Percentiles rank a stretch among this genome's conserved stretches.
These are phyloP conservation scores for Cenopis cana DNA, from an alignment of 2,888 invertebrate genomes.

Conservation along the genomic window DNA sequence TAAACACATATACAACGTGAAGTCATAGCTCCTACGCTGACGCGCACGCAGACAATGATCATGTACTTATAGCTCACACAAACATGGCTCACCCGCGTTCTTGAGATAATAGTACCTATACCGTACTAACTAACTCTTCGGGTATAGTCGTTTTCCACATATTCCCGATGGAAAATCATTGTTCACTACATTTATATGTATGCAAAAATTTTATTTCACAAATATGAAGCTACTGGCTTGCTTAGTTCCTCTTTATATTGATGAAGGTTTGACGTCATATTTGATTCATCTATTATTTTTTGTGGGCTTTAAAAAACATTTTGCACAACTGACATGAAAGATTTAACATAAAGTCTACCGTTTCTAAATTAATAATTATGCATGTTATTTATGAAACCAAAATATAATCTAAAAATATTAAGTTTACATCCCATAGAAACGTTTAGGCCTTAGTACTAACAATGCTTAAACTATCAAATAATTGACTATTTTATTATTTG, in stretches of 20 bases:
- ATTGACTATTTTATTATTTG: constrained; percentile 66
- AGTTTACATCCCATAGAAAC: constrained; percentile 34
- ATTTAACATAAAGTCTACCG: not conserved
- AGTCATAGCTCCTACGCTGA: too few species aligned
- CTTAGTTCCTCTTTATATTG: not conserved
- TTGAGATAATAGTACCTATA: too few species aligned
- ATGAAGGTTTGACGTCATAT: not conserved
- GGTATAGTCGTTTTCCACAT: too few species aligned
- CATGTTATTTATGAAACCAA: not conserved
- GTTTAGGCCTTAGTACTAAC: constrained; percentile 42
- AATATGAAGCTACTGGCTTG: not conserved
- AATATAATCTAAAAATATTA: constrained; percentile 31
- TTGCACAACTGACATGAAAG: not conserved
- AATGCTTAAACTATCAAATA: constrained; percentile 53
- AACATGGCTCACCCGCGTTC: too few species aligned
- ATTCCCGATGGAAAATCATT: too few species aligned
- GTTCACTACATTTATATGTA: not conserved
- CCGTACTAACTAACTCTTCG: too few species aligned
- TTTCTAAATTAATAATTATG: not conserved
- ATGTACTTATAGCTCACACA: too few species aligned
- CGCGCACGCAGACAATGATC: too few species aligned
- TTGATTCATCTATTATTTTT: not conserved
- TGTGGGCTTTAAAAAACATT: not conserved
- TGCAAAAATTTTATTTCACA: not conserved
- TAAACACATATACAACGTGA: too few species aligned